Base-by-base conservation (phyloP, 2,797 vertebrate genomes). In the Octomys mimax region DNA sequence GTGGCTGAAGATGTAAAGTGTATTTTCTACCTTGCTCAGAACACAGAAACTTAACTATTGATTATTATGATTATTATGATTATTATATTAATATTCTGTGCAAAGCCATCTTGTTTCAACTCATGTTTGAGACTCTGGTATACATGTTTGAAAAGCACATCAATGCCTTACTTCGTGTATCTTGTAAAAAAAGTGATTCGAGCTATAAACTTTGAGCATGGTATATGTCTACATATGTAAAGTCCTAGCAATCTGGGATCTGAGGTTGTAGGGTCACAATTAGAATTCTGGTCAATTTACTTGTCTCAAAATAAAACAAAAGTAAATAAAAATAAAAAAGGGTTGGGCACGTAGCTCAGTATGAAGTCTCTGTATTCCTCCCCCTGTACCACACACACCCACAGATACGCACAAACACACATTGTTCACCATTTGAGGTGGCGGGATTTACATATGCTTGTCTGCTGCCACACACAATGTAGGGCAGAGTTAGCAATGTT, bases 81-180 rank as follows among this genome's bases (percentile, higher is more conserved):
- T 64, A 71, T 49, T 71, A 19, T 4, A 62, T n/a, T 61, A 0
- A 5, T 78, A 8, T 49, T 91, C 62, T 89, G 0, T 31, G 26
- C 6, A 89, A 86, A 73, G 21, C 31, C 92, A 59, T 1, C 3
- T 11, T 5, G 3, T 89, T 94, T 92, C 82, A 70, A 70, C 10
- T 92, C 39, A 3, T 36, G 61, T 86, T 87, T 91, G 19, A 66
- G 87, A 83, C 64, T 21, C 16, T 80, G 5, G 26, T 66, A 39
- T 75, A 52, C 4, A 92, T 89, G 5, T 80, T 90, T 89, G 64
- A 11, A 91, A 87, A 73, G 42, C 36, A 36, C 54, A 1, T 64
- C 61, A 77, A 68, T 73, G 66, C 11, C 92, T 94, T 83, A 33
- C 33, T 79, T 24, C 71, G 4, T 93, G 28, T 85, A 11, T 75